Percentiles rank a stretch among this genome's conserved stretches.
Conservation (phyloP, 2,888 invertebrate species). For the Mythimna vitellina region DNA sequence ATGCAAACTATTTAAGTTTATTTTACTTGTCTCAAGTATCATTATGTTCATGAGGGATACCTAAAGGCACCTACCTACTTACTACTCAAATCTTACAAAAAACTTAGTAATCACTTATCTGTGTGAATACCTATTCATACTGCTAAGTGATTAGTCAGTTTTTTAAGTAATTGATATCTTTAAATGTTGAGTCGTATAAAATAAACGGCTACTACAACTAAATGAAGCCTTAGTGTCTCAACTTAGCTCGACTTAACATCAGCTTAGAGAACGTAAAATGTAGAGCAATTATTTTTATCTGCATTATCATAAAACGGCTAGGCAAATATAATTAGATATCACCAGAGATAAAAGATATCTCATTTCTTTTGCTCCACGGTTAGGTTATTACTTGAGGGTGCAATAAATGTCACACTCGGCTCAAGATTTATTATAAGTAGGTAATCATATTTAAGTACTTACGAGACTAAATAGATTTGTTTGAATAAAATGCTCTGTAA, state of each 20-base stretch:
- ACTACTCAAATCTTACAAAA: neutral
- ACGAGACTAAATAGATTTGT: constrained; percentile 22
- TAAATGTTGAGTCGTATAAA: constrained; percentile 5
- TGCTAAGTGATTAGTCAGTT: neutral
- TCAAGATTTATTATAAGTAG: constrained; percentile 48
- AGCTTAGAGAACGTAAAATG: constrained; percentile 3
- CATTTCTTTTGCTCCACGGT: constrained; percentile 44
- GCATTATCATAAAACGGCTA: neutral
- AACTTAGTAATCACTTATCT: too few relatives aligned
- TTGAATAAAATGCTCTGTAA: constrained; percentile 4
- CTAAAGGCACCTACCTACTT: too few relatives aligned
- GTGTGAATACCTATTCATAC: constrained; percentile 1
- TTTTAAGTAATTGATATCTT: constrained; percentile 18
- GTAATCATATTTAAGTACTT: constrained; percentile 25
- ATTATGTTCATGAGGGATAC: too few relatives aligned
- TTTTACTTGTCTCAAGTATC: neutral
- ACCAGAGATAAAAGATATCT: constrained; percentile 30
- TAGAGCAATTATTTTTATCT: constrained; percentile 1
- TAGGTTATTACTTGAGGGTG: constrained; percentile 39
- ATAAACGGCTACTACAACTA: constrained; percentile 6
- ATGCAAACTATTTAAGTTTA: neutral
- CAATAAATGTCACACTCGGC: constrained; percentile 52
- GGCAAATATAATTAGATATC: constrained; percentile 12
- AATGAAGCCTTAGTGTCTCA: constrained; percentile 43
- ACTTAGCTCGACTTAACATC: constrained; percentile 8